These are phyloP conservation scores for Apodemia duryi DNA, from an alignment of 2,888 invertebrate species.

Conservation along the genomic window DNA sequence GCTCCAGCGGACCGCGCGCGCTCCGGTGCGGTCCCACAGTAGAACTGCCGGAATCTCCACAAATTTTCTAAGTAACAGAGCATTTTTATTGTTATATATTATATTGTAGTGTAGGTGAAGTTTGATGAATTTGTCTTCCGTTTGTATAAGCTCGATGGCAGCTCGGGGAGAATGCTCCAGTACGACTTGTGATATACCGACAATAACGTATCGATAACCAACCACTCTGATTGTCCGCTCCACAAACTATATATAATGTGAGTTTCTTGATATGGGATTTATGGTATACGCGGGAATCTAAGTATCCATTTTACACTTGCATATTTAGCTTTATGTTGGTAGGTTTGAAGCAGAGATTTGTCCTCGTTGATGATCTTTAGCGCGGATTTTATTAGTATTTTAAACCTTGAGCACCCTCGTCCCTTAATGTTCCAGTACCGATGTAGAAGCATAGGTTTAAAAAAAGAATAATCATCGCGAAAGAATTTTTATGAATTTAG, in stretches of 20 bases:
- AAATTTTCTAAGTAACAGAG: conserved; percentile 20
- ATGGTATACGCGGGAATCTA: neutral
- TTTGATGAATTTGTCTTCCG: conserved; percentile 58
- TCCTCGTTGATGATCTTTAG: no score
- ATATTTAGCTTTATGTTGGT: no score
- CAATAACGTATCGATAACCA: conserved; percentile 49
- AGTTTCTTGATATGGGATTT: neutral
- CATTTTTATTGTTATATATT: conserved; percentile 31
- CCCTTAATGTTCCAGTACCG: no score
- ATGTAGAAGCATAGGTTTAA: no score
- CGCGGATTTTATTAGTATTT: no score
- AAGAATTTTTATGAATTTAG: no score
- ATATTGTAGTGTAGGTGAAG: conserved; percentile 29
- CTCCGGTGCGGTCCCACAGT: neutral
- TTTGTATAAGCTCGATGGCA: conserved; percentile 50
- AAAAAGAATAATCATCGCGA: no score
- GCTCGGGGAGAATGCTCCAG: conserved; percentile 37
- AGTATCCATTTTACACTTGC: no score
- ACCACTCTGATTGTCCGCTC: neutral
- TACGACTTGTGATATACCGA: conserved; percentile 64
- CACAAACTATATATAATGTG: neutral
- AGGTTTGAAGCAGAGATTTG: no score
- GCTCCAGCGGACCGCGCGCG: neutral
- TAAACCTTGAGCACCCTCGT: no score
- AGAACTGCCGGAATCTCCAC: conserved; percentile 33